A percentile compares a stretch with the other conserved stretches of the same genome.
These are phyloP conservation scores for Thripadectes ignobilis DNA, from an alignment of 2,797 vertebrate genomes.

Conservation along the genomic window DNA sequence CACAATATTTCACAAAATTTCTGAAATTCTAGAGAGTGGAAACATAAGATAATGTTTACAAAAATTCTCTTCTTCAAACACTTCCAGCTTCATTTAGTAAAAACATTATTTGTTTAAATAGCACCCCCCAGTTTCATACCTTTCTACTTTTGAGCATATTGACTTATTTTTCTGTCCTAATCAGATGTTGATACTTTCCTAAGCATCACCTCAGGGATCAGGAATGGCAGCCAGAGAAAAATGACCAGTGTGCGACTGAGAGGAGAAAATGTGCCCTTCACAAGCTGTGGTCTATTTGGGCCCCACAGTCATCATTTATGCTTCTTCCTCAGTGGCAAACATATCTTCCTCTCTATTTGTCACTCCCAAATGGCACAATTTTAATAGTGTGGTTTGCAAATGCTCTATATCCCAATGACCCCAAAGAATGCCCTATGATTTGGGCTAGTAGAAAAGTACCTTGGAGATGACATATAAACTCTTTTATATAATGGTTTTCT, in stretches of 20 bases:
- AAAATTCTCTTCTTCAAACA: neutral
- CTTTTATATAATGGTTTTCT: neutral
- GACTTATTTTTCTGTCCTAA: neutral
- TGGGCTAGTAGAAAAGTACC: neutral
- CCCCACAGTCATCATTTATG: neutral
- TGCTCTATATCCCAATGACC: neutral
- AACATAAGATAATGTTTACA: neutral
- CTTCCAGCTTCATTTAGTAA: neutral
- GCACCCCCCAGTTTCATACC: neutral
- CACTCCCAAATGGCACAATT: neutral
- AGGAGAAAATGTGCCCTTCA: fast-evolving
- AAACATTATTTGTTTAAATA: neutral
- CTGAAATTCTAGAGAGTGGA: neutral
- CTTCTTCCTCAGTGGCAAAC: neutral
- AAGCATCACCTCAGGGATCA: neutral
- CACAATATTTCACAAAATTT: neutral
- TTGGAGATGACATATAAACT: neutral
- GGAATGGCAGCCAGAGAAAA: neutral
- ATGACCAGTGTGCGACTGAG: neutral
- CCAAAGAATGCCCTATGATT: neutral
- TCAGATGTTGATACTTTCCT: neutral
- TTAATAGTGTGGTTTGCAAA: neutral
- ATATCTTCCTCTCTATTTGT: neutral
- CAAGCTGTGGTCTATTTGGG: neutral
- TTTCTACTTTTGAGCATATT: neutral